phyloP scores from a whole-genome alignment of 2,113 vertebrate genomes.

The Ranitomeya variabilis region DNA sequence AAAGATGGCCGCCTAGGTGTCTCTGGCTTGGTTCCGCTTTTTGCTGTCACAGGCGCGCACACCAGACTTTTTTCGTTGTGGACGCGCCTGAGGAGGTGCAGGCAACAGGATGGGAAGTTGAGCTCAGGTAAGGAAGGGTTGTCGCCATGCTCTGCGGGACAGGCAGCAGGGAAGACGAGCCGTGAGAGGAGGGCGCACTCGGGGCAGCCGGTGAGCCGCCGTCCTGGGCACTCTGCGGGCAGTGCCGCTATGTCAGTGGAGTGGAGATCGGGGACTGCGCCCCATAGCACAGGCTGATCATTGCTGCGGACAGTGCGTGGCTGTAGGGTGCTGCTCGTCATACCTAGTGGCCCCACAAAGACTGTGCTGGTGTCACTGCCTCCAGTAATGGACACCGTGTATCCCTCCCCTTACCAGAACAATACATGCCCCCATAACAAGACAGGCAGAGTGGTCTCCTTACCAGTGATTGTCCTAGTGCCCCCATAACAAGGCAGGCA shows the following conservation, averaged over 20 bases:
- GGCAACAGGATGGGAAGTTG: slow-evolving; percentile 27
- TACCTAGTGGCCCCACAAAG: too few species aligned
- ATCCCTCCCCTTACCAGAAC: too few species aligned
- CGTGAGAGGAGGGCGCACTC: too few species aligned
- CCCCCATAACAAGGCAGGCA: background rate
- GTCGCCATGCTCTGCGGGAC: background rate
- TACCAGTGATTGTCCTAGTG: background rate
- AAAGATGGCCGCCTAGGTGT: slow-evolving; percentile 26
- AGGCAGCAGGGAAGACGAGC: background rate
- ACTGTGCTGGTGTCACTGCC: too few species aligned
- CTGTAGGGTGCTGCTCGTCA: too few species aligned
- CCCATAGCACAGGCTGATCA: too few species aligned
- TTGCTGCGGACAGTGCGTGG: too few species aligned
- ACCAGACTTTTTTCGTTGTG: background rate
- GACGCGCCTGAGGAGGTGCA: background rate
- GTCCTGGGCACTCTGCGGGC: too few species aligned
- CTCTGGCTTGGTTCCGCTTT: background rate
- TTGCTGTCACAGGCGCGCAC: background rate
- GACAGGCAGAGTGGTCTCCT: background rate
- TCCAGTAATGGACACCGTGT: too few species aligned
- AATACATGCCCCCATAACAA: background rate
- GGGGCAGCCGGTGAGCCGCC: too few species aligned
- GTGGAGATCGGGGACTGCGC: too few species aligned
- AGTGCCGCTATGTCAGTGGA: too few species aligned
- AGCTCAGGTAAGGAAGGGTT: slow-evolving; percentile 35